These are phyloP conservation scores for Recurvirostra avosetta DNA, from an alignment of 2,113 vertebrate genomes.

Conservation along the genomic window DNA sequence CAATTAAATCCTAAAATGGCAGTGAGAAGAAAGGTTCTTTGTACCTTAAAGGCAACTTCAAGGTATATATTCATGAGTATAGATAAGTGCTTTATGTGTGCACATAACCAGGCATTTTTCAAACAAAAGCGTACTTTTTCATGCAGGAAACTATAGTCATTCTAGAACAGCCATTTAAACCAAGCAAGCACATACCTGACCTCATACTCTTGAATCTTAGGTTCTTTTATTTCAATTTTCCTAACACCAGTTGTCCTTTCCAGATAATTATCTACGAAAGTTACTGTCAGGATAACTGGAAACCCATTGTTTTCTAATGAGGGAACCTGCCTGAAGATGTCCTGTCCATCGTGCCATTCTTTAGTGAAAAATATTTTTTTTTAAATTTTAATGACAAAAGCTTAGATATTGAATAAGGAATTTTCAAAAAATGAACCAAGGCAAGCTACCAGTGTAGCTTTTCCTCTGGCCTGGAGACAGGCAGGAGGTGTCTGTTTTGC, in stretches of 20 bases:
- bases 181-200: background rate
- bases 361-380: background rate
- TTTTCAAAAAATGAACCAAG: background rate
- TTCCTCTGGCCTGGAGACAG: background rate
- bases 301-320: background rate
- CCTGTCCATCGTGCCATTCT: background rate
- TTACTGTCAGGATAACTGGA: background rate
- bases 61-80: background rate
- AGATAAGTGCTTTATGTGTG: background rate
- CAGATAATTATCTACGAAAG: background rate
- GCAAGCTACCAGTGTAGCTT: background rate
- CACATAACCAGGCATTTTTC: background rate
- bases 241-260: background rate
- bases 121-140: background rate
- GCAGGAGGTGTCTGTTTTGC: background rate
- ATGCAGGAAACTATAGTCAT: background rate
- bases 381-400: background rate
- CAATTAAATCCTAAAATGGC: background rate
- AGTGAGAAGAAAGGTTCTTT: background rate
- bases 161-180: background rate
- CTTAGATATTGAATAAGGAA: background rate
- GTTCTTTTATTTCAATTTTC: constrained; percentile 11
- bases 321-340: background rate
- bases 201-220: background rate
- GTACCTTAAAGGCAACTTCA: background rate